Conservation (phyloP, 2,797 vertebrate genomes). For the Cephalopachus bancanus region DNA sequence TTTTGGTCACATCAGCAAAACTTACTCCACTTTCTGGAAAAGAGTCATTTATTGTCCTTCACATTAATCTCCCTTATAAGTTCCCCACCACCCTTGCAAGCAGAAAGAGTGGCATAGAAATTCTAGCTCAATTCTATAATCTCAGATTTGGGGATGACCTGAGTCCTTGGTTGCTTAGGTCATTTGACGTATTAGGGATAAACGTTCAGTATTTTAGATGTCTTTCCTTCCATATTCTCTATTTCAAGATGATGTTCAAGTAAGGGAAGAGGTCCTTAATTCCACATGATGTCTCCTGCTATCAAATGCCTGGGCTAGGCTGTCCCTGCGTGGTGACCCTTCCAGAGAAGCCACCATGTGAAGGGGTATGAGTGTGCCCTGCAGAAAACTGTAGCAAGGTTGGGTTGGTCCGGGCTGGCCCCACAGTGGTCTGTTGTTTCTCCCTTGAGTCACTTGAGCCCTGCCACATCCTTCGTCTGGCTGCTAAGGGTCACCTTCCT, state of each 20-base stretch:
- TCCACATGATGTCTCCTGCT: background rate
- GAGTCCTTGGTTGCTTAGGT: background rate
- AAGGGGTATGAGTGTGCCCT: background rate
- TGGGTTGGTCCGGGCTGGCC: background rate
- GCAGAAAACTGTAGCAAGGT: background rate
- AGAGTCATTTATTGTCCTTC: too few relatives aligned
- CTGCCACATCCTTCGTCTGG: background rate
- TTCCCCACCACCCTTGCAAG: background rate
- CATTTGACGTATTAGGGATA: background rate
- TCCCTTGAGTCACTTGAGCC: background rate
- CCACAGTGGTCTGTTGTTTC: background rate
- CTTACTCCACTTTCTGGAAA: too few relatives aligned
- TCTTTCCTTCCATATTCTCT: background rate
- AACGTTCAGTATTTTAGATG: background rate
- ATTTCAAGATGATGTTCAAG: background rate
- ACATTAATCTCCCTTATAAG: background rate
- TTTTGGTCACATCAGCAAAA: too few relatives aligned
- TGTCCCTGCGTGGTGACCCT: background rate
- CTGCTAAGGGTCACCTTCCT: background rate
- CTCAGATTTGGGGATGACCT: background rate
- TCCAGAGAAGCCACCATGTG: background rate
- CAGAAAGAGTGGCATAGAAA: background rate
- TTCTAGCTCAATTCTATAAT: background rate
- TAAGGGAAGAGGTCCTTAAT: background rate
- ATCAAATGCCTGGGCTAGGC: background rate